These are phyloP conservation scores for Drosophila obscura DNA, from an alignment of 1,140 invertebrate species.

Conservation along the genomic window DNA sequence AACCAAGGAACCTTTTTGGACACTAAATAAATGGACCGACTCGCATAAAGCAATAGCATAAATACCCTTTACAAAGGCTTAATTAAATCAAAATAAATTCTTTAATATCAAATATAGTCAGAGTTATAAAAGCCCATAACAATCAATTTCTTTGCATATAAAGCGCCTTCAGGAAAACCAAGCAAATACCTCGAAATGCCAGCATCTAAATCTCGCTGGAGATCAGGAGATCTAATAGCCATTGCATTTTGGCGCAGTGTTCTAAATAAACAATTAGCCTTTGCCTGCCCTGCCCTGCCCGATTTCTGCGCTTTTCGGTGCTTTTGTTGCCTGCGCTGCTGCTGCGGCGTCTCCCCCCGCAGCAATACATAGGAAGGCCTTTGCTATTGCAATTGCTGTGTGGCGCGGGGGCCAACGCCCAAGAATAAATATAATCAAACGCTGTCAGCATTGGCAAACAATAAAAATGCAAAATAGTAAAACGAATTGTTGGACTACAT, in stretches of 20 bases:
- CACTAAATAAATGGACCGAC: no score
- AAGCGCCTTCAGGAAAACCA: no score
- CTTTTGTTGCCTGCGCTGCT: background rate
- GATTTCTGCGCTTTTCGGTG: constrained; percentile 11
- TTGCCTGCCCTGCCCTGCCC: background rate
- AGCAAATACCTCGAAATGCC: no score
- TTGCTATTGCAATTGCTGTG: constrained; percentile 8
- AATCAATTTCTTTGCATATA: no score
- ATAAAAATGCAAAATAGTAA: constrained; percentile 75
- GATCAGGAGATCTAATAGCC: no score
- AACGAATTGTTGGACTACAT: constrained; percentile 72
- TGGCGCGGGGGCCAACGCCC: constrained; percentile 59
- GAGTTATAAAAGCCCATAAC: no score
- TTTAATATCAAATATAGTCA: no score
- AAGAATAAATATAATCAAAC: constrained; percentile 80
- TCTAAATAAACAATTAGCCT: constrained; percentile 59
- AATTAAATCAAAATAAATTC: no score
- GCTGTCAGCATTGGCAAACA: constrained; percentile 77
- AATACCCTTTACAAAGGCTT: no score
- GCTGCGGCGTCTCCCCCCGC: constrained; percentile 20
- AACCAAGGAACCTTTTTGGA: no score
- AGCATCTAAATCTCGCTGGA: no score
- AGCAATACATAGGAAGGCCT: constrained; percentile 49
- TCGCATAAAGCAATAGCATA: no score
- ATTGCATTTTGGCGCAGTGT: constrained; percentile 32